phyloP scores from a whole-genome alignment of 2,113 vertebrate species.

The Furnarius figulus region DNA sequence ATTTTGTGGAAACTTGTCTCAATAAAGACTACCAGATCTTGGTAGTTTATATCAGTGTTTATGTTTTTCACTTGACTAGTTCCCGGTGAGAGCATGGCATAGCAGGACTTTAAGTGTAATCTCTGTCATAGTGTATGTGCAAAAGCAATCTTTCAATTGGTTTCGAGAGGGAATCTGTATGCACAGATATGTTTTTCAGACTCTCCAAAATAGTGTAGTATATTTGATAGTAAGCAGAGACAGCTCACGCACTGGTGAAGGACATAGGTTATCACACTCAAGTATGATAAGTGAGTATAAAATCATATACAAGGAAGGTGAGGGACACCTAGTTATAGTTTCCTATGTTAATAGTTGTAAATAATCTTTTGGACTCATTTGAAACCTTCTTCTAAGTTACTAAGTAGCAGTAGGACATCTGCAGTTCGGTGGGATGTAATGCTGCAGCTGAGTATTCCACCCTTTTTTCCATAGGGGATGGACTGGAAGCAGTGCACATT shows the following conservation, averaged over 20 bases:
- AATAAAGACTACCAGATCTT: neutral
- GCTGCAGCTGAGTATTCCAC: neutral
- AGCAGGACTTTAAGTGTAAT: neutral
- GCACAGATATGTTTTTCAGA: neutral
- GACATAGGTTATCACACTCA: accelerated
- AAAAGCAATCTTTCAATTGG: neutral
- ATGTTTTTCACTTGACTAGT: neutral
- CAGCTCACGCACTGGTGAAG: neutral
- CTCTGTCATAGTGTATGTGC: neutral
- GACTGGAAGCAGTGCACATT: neutral
- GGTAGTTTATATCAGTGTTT: neutral
- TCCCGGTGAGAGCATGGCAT: neutral
- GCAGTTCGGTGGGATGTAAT: neutral
- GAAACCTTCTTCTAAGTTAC: neutral
- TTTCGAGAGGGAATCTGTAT: neutral
- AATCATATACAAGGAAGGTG: neutral
- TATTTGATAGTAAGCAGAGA: neutral
- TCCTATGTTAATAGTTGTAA: neutral
- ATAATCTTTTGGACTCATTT: neutral
- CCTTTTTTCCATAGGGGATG: neutral
- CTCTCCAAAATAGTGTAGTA: neutral
- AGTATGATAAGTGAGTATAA: neutral
- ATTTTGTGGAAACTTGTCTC: constrained; percentile 5
- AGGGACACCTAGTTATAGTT: neutral
- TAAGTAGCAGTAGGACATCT: neutral